Conservation (phyloP, 2,113 vertebrate species). For the Oryzias celebensis region DNA sequence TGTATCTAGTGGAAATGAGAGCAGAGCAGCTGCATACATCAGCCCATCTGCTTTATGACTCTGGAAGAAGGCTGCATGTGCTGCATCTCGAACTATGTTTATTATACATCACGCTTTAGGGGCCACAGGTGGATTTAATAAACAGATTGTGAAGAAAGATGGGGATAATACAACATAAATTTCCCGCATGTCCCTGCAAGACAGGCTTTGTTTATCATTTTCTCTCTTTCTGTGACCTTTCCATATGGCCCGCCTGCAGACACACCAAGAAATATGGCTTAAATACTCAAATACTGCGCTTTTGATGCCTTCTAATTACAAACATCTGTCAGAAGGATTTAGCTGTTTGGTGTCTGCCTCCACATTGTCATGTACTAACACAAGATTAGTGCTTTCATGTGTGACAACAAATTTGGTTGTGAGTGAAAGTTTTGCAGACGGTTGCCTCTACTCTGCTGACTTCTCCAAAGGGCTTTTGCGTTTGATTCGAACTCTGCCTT, state of each 20-base stretch:
- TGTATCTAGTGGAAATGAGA: constrained; percentile 6
- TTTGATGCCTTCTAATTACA: constrained; percentile 54
- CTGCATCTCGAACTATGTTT: constrained; percentile 35
- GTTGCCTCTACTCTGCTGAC: constrained; percentile 19
- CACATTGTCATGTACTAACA: constrained; percentile 11
- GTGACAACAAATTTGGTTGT: constrained; percentile 27
- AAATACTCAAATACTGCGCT: constrained; percentile 42
- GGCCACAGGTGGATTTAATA: constrained; percentile 53
- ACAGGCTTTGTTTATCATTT: constrained; percentile 13
- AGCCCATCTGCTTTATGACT: constrained; percentile 15
- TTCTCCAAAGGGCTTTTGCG: constrained; percentile 44
- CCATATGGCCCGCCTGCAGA: constrained; percentile 56
- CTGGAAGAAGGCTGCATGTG: constrained; percentile 28
- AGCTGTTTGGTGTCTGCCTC: constrained; percentile 11
- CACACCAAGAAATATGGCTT: constrained; percentile 39
- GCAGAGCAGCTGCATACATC: constrained; percentile 20
- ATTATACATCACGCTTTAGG: constrained; percentile 39
- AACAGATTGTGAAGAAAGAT: constrained; percentile 64
- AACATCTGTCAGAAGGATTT: constrained; percentile 56
- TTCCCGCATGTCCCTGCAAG: constrained; percentile 19
- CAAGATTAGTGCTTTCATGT: constrained; percentile 37
- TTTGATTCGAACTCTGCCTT: constrained; percentile 18
- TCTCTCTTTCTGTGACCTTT: constrained; percentile 48
- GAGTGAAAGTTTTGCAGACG: constrained; percentile 16
- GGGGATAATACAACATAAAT: constrained; percentile 40